Evolutionary conservation across 2,797 vertebrate species (phyloP).

Genomic region (Hozukius guyotensis): DNA sequence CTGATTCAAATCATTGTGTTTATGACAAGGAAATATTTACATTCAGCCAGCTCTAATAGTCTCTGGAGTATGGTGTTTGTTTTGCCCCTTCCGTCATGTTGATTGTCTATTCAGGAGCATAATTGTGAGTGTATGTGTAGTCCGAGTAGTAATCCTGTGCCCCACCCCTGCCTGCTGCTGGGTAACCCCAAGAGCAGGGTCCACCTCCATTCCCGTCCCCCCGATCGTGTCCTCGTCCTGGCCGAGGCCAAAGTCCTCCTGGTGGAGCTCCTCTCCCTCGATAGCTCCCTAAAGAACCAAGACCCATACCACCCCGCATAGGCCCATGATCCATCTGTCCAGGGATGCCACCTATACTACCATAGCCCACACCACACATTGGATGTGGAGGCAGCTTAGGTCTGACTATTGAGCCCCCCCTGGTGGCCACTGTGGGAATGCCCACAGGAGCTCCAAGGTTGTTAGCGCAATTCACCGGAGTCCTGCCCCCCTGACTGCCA

Average conservation of each 20-base stretch:
- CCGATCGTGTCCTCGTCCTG: constrained; percentile 77
- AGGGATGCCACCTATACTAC: constrained; percentile 67
- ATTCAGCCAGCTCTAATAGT: constrained; percentile 81
- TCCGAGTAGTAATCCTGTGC: constrained; percentile 81
- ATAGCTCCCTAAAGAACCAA: constrained; percentile 71
- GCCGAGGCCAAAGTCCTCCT: constrained; percentile 76
- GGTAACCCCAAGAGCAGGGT: constrained; percentile 82
- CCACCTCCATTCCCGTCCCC: constrained; percentile 66
- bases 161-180: constrained; percentile 75
- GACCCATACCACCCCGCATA: constrained; percentile 67
- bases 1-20: constrained; percentile 74
- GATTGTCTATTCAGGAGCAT: constrained; percentile 82
- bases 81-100: constrained; percentile 39
- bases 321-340: constrained; percentile 72
- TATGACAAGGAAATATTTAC: constrained; percentile 86
- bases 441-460: constrained; percentile 58
- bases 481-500: constrained; percentile 72
- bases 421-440: constrained; percentile 60
- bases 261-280: constrained; percentile 77
- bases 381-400: constrained; percentile 77
- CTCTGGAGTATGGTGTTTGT: constrained; percentile 63
- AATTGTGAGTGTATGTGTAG: constrained; percentile 81
- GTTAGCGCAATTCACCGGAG: constrained; percentile 74
- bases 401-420: constrained; percentile 72
- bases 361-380: constrained; percentile 64